Percentiles rank a stretch among this genome's conserved stretches.
These are phyloP conservation scores for Lasioglossum lativentre DNA, from an alignment of 2,888 invertebrate genomes.

Conservation along the genomic window DNA sequence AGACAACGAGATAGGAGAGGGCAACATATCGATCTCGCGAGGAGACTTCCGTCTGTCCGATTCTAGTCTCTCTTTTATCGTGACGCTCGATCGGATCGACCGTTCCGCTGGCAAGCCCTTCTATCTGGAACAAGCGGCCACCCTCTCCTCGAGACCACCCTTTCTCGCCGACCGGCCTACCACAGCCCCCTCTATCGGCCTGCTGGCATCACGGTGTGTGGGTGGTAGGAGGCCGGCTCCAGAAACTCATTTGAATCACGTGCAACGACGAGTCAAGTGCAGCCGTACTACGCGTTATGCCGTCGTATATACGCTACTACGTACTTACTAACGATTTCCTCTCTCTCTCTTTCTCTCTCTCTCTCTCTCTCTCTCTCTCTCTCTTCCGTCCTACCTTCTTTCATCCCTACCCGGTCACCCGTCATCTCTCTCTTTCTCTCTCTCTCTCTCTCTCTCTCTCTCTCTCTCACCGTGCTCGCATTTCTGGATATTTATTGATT, in stretches of 20 bases:
- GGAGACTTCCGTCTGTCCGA: conserved; percentile 70
- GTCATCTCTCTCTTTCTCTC: background rate
- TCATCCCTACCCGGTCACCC: background rate
- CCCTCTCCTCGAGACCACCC: conserved; percentile 48
- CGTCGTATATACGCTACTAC: conserved; percentile 48
- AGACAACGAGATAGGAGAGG: conserved; percentile 27
- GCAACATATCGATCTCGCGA: conserved; percentile 69
- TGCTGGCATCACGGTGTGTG: conserved; percentile 35
- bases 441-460: no score
- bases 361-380: conserved; percentile 15
- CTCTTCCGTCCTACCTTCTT: background rate
- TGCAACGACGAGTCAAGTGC: conserved; percentile 73
- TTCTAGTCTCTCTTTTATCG: conserved; percentile 71
- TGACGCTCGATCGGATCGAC: conserved; percentile 71
- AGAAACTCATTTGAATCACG: conserved; percentile 76
- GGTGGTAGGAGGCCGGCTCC: conserved; percentile 50
- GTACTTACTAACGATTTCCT: conserved; percentile 50
- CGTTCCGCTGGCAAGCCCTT: conserved; percentile 65
- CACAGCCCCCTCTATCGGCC: conserved; percentile 45
- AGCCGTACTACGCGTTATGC: conserved; percentile 66
- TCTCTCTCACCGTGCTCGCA: conserved; percentile 16
- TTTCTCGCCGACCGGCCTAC: conserved; percentile 48
- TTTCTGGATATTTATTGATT: conserved; percentile 57
- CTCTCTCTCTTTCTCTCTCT: conserved; percentile 1
- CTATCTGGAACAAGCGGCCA: conserved; percentile 68